Evolutionary conservation across 2,888 invertebrate genomes (phyloP), one percentile per base, ranked within the genome.

Genomic region (Dione juno): DNA sequence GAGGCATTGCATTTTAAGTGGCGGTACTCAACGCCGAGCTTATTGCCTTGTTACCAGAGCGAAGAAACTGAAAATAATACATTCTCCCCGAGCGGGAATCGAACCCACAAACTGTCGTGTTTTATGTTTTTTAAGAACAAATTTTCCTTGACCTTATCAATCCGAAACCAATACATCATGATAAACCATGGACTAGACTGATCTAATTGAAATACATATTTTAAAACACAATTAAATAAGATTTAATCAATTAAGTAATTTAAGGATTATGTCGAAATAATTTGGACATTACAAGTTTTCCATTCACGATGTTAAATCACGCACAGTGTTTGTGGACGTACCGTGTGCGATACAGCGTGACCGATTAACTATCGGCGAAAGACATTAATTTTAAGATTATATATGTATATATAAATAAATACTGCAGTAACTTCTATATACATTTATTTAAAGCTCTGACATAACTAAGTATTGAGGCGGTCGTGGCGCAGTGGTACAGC

Each of bases 351-450:
- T 43, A 59, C 13, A 21, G 14, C 41, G 21, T 28, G 35, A 45
- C 61, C 61, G 61, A 61, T 61, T 45, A 28, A 61, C 45, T 61
- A 61, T 61, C 61, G 45, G 45, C 45, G 45, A 45, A 61, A 61
- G 28, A 43, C 28, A 61, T 61, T 61, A 11, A 61, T 6, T 1
- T 45, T n/a, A 21, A 61, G n/a, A 28, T 43, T 61, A 6, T 54
- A 3, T 54, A n/a, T 37, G 11, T 54, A 16, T 54, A 54, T 10
- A 54, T 54, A 54, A n/a, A 54, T n/a, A 54, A 13, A n/a, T n/a
- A 45, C 43, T 28, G 5, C 28, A 28, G 5, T 28, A 28, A 28
- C 28, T 28, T 28, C 28, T 28, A 5, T 28, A 28, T 28, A 28
- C 28, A 28, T 28, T n/a, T n/a, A 28, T 3, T 2, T 3, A 28